Percentiles rank a stretch among this genome's conserved stretches.
Conservation (phyloP, 1,140 invertebrate genomes). For the Pseudomyrmex concolor region DNA sequence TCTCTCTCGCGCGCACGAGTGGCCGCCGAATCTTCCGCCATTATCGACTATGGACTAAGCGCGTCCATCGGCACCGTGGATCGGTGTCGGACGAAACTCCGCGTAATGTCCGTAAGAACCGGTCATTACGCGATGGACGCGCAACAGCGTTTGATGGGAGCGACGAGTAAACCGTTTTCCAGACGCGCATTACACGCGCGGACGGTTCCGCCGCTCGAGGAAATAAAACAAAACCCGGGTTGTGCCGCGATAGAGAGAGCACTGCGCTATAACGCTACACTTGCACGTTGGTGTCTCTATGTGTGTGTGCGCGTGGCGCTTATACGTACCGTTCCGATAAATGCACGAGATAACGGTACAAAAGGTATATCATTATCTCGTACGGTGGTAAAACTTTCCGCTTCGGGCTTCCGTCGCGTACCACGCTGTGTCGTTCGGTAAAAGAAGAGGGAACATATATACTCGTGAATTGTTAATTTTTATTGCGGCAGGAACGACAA, state of each 20-base stretch:
- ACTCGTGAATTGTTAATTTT: constrained; percentile 76
- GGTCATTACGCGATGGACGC: constrained; percentile 65
- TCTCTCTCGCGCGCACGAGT: constrained; percentile 4
- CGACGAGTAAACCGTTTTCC: constrained; percentile 67
- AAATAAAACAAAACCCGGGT: constrained; percentile 73
- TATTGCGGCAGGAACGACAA: constrained; percentile 69
- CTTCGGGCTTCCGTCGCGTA: constrained; percentile 49
- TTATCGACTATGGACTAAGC: constrained; percentile 52
- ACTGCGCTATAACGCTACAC: constrained; percentile 30
- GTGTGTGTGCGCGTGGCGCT: not conserved
- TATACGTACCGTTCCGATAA: constrained; percentile 70
- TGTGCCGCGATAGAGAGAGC: constrained; percentile 58
- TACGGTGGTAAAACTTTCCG: constrained; percentile 68
- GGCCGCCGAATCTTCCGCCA: constrained; percentile 39
- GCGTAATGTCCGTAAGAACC: constrained; percentile 47
- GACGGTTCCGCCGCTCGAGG: constrained; percentile 57
- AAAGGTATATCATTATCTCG: constrained; percentile 77
- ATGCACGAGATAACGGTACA: constrained; percentile 75
- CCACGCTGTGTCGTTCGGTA: constrained; percentile 30
- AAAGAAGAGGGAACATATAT: not conserved
- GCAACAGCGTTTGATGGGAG: constrained; percentile 59
- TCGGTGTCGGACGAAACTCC: constrained; percentile 32
- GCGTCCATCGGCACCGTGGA: constrained; percentile 7
- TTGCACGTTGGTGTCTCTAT: not conserved
- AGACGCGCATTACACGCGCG: constrained; percentile 65